phyloP scores from a whole-genome alignment of 2,113 vertebrate species.

The Pandion haliaetus region DNA sequence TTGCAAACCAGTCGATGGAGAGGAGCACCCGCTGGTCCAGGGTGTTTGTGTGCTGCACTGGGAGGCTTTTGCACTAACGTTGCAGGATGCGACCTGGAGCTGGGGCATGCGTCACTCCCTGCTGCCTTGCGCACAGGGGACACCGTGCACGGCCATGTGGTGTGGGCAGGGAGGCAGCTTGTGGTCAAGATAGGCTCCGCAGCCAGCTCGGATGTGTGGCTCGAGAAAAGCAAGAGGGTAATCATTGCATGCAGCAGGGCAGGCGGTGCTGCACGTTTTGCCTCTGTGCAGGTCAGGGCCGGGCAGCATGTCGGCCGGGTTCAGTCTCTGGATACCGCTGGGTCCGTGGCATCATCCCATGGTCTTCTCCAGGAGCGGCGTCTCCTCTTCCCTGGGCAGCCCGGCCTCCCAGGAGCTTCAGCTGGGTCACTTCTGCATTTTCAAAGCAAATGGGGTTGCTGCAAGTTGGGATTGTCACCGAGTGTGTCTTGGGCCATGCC shows the following conservation, averaged over 20 bases:
- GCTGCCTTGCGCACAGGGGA: accelerated
- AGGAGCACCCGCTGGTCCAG: neutral
- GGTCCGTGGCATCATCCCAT: accelerated
- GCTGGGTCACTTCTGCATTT: neutral
- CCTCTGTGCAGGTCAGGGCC: accelerated
- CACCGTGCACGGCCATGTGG: accelerated
- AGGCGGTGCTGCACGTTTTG: accelerated
- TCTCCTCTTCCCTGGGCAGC: neutral
- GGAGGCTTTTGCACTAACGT: neutral
- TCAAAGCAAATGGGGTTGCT: neutral
- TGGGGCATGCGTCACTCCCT: neutral
- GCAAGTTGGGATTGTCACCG: neutral
- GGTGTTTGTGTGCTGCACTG: neutral
- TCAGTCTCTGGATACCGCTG: neutral
- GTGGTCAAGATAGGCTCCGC: neutral
- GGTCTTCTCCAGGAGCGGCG: neutral
- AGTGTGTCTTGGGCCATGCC: neutral
- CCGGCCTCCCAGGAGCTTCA: neutral
- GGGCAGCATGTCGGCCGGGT: accelerated
- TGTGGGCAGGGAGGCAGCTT: neutral
- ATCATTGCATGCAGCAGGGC: neutral
- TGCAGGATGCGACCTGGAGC: neutral
- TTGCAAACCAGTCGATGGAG: neutral
- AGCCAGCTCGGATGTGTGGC: accelerated
- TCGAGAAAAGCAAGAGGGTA: neutral